Percentiles rank a stretch among this genome's conserved stretches.
These are phyloP conservation scores for Valencia hispanica DNA, from an alignment of 2,797 vertebrate genomes.

Conservation along the genomic window DNA sequence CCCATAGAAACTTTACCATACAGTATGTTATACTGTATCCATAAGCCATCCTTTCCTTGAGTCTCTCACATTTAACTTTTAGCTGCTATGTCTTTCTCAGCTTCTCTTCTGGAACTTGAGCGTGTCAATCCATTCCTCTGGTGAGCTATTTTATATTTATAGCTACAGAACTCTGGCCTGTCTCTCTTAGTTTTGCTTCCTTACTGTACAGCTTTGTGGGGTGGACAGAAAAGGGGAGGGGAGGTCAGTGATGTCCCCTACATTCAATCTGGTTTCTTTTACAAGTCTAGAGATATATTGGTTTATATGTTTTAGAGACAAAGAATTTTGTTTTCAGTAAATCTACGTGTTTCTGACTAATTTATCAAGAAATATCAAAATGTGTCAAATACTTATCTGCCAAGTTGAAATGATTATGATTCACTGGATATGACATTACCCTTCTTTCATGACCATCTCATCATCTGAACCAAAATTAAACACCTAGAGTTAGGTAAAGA, in stretches of 20 bases:
- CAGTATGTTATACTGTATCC: not conserved
- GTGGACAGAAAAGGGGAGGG: not conserved
- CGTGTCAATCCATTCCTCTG: conserved; percentile 39
- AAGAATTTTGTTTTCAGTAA: conserved; percentile 5
- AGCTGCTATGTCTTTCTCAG: conserved; percentile 25
- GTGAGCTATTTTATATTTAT: conserved; percentile 74
- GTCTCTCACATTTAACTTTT: conserved; percentile 38
- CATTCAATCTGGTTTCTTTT: conserved; percentile 40
- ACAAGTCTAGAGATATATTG: conserved; percentile 16
- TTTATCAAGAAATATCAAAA: not conserved
- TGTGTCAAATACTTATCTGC: too few relatives aligned
- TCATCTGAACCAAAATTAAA: not conserved
- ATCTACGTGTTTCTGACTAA: not conserved
- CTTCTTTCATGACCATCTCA: not conserved
- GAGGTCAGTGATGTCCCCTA: conserved; percentile 7
- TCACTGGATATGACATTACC: too few relatives aligned
- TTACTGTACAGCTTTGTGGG: conserved; percentile 40
- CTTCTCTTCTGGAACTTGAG: conserved; percentile 49
- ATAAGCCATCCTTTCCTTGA: not conserved
- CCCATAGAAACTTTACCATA: not conserved
- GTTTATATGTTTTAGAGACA: conserved; percentile 20
- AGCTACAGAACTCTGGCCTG: conserved; percentile 48
- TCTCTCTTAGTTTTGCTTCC: conserved; percentile 64
- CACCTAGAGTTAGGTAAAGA: too few relatives aligned
- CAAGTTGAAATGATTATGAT: too few relatives aligned